Evolutionary conservation across 2,888 invertebrate species (phyloP).

Genomic region (Pachymerium ferrugineum): DNA sequence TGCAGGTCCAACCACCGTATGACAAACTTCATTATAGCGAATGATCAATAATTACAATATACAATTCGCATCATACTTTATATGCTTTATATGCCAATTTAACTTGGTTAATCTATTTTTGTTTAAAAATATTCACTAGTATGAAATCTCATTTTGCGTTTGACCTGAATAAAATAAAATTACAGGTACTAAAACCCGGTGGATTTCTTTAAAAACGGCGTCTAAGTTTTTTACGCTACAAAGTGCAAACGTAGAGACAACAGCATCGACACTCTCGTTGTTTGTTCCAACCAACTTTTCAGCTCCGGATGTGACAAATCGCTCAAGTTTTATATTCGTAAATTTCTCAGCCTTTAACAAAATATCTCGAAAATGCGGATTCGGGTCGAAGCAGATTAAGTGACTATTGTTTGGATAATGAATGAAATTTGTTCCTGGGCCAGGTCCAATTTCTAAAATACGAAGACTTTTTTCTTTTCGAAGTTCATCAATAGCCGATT

Average conservation of each 20-base stretch:
- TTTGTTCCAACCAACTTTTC: constrained; percentile 29
- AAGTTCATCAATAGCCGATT: constrained; percentile 29
- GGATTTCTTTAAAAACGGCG: constrained; percentile 29
- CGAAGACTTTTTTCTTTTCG: constrained; percentile 25
- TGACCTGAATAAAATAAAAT: too few species aligned
- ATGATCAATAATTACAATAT: too few species aligned
- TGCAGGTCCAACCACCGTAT: too few species aligned
- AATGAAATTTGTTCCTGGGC: constrained; percentile 33
- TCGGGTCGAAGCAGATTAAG: constrained; percentile 33
- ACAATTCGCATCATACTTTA: too few species aligned
- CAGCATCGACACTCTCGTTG: constrained; percentile 34
- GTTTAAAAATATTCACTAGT: too few species aligned
- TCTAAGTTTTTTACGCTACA: constrained; percentile 32
- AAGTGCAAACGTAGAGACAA: constrained; percentile 30
- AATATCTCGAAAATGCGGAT: constrained; percentile 29
- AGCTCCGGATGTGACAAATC: constrained; percentile 23
- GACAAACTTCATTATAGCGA: background rate
- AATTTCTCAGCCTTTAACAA: constrained; percentile 10
- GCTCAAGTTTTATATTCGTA: constrained; percentile 29
- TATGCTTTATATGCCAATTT: too few species aligned
- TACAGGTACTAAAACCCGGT: constrained; percentile 34
- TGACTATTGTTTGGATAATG: constrained; percentile 32
- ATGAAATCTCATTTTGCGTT: too few species aligned
- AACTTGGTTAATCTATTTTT: too few species aligned
- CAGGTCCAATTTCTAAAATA: constrained; percentile 34